phyloP scores from a whole-genome alignment of 2,888 invertebrate genomes.

The Ditula angustiorana region DNA sequence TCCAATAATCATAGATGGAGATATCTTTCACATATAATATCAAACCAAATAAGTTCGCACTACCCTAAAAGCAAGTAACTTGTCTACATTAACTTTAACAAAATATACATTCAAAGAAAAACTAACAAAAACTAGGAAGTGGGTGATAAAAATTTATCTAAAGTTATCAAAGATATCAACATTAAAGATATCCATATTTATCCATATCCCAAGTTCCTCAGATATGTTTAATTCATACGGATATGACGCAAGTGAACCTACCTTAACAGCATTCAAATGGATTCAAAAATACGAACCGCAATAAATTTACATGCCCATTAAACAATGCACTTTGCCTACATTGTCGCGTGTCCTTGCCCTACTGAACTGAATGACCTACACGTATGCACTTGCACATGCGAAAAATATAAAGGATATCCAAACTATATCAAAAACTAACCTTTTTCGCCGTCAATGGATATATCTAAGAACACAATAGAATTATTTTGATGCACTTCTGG shows the following conservation, averaged over 20 bases:
- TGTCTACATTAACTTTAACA: no score
- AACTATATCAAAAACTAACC: slow-evolving; percentile 75
- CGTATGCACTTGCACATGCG: slow-evolving; percentile 21
- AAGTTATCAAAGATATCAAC: not conserved
- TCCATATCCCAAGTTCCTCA: not conserved
- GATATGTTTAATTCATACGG: slow-evolving; percentile 1
- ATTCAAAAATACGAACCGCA: slow-evolving; percentile 19
- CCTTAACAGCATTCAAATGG: slow-evolving; percentile 20
- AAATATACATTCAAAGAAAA: no score
- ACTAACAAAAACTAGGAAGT: no score
- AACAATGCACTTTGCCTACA: slow-evolving; percentile 45
- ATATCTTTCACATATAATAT: no score
- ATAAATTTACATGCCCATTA: slow-evolving; percentile 37
- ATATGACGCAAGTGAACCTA: slow-evolving; percentile 11
- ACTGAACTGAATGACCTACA: slow-evolving; percentile 44
- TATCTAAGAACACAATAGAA: slow-evolving; percentile 90
- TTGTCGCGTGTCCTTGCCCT: slow-evolving; percentile 52
- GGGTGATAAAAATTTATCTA: no score
- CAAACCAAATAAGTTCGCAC: no score
- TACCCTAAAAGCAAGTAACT: no score
- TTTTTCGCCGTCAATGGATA: slow-evolving; percentile 88
- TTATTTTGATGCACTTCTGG: slow-evolving; percentile 73
- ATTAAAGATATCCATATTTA: not conserved
- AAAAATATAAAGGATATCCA: slow-evolving; percentile 30
- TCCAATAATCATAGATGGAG: no score